These are phyloP conservation scores for Antechinus stuartii DNA, from an alignment of 2,113 vertebrate genomes.

Conservation along the genomic window DNA sequence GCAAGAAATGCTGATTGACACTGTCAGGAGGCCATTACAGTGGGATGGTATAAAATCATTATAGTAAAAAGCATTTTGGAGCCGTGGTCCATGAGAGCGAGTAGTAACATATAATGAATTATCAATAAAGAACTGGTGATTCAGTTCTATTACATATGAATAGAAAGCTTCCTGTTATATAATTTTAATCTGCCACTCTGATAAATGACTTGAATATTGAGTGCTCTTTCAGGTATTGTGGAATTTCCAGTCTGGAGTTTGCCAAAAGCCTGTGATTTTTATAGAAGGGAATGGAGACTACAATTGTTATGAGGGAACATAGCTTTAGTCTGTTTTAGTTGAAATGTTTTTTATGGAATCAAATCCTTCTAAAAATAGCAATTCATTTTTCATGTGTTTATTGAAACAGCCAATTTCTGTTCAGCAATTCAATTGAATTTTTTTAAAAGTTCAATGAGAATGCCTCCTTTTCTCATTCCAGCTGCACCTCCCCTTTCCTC, in stretches of 20 bases:
- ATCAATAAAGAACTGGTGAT: constrained; percentile 86
- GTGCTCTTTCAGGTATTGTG: constrained; percentile 75
- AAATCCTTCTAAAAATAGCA: neutral
- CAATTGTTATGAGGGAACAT: neutral
- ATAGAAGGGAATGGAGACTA: neutral
- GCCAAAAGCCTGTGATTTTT: neutral
- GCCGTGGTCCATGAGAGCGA: constrained; percentile 70
- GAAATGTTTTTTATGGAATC: neutral
- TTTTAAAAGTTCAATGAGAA: neutral
- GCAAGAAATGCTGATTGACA: constrained; percentile 81
- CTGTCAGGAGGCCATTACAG: constrained; percentile 85
- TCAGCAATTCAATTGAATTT: neutral
- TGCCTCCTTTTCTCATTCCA: neutral
- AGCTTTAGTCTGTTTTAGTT: neutral
- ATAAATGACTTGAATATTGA: constrained; percentile 80
- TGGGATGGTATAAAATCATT: constrained; percentile 85
- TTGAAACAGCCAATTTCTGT: neutral
- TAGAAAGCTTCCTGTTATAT: constrained; percentile 86
- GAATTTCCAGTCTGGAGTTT: constrained; percentile 72
- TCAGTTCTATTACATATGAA: constrained; percentile 83
- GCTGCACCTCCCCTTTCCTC: neutral
- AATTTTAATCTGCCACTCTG: constrained; percentile 82
- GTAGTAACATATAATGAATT: constrained; percentile 86
- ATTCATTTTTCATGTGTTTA: neutral
- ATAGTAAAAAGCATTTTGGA: constrained; percentile 85